Base-by-base conservation (phyloP, 2,888 invertebrate genomes). In the Sthenelais limicola region DNA sequence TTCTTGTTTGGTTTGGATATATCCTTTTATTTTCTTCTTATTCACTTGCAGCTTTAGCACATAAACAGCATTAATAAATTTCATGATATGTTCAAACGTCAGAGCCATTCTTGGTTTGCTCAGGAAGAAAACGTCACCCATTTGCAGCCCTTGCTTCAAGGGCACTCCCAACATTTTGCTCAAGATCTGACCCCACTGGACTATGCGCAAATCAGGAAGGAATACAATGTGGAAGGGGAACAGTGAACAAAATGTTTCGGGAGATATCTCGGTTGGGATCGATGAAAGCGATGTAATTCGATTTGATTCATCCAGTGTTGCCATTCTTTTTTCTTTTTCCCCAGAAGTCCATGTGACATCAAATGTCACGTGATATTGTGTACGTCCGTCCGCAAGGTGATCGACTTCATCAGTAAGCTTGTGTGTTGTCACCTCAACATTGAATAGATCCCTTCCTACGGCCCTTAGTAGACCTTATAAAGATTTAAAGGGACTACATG, bases 31-130 rank as follows among this genome's bases (percentile, higher is more conserved):
- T 24, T 21, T 62, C 24, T 35, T 38, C 26, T n/a, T 35, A 26
- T 62, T n/a, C 21, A 62, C 38, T 26, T 38, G 38, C 2, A 62
- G 35, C 62, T 35, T 47, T 3, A 80, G 38, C 62, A 84, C 76
- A 68, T 83, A 86, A 26, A 81, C 81, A 9, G 85, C 81, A 72
- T 86, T 86, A 48, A 83, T 82, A 73, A 85, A 86, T 68, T 76
- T 78, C 26, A 73, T 74, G 32, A 86, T 84, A 71, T 84, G 81
- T 7, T 76, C 70, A 35, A 82, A 78, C n/a, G 79, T 77, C 49
- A 86, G 78, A 18, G 77, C 68, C 81, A 86, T 85, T 5, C 75
- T 62, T 0, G 86, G 86, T 68, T 84, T 81, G 5, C 79, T 75
- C 32, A 86, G 70, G n/a, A 77, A 74, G 72, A 83, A 84, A 12